A percentile compares a stretch with the other conserved stretches of the same genome.
phyloP scores from a whole-genome alignment of 1,140 invertebrate species.

The Ridgeia piscesae region DNA sequence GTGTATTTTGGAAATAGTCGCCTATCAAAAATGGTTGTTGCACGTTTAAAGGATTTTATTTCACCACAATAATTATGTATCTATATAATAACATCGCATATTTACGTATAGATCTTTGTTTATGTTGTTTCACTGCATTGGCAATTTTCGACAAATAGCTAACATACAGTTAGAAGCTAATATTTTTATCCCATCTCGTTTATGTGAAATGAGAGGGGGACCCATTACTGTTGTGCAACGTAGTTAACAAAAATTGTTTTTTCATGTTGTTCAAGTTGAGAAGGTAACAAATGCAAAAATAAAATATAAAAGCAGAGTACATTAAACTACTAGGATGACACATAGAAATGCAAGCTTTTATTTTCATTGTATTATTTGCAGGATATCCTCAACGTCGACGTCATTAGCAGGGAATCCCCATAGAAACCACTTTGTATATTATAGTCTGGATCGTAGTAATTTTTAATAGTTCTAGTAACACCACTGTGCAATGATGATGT shows the following conservation, averaged over 20 bases:
- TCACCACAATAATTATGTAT: background rate
- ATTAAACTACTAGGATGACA: no score
- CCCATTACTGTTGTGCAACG: background rate
- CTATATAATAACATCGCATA: background rate
- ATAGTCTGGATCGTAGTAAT: background rate
- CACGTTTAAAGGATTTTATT: background rate
- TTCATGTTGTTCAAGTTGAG: no score
- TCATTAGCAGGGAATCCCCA: background rate
- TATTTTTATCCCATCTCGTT: background rate
- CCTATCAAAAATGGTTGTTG: background rate
- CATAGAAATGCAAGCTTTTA: no score
- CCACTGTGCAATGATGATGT: background rate
- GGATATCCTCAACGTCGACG: background rate
- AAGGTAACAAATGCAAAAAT: no score
- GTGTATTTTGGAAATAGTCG: background rate
- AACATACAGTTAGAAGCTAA: no score
- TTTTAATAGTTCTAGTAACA: background rate
- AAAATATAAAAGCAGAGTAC: no score
- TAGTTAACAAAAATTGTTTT: no score
- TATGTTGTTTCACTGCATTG: background rate
- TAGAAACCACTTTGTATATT: conserved; percentile 6
- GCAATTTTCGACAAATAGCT: background rate
- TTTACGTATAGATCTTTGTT: background rate
- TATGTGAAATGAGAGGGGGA: background rate
- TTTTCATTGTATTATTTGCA: background rate